A percentile compares a stretch with the other conserved stretches of the same genome.
These are phyloP conservation scores for Paramormyrops hopkinsi DNA, from an alignment of 2,797 vertebrate genomes.

Conservation along the genomic window DNA sequence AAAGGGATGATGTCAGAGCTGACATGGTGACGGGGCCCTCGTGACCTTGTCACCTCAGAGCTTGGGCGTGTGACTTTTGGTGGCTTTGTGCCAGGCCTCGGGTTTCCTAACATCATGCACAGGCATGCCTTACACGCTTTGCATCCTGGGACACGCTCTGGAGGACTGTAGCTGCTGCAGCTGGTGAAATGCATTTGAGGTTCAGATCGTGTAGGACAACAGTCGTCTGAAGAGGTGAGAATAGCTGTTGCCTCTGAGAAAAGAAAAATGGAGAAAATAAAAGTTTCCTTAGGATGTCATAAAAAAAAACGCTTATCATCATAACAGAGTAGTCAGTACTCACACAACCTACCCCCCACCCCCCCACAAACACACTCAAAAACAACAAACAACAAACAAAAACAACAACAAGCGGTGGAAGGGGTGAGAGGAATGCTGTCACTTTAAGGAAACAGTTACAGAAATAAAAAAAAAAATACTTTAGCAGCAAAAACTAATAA, in stretches of 20 bases:
- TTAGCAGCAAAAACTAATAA: slow-evolving; percentile 99
- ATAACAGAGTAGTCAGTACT: background rate
- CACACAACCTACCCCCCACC: background rate
- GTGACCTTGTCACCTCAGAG: background rate
- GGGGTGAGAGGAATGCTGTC: slow-evolving; percentile 56
- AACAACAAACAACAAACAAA: slow-evolving; percentile 21
- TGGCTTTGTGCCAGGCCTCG: background rate
- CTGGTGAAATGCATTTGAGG: background rate
- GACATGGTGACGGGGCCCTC: background rate
- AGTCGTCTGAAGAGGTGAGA: background rate
- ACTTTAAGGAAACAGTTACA: slow-evolving; percentile 99
- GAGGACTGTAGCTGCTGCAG: background rate
- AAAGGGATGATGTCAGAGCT: background rate
- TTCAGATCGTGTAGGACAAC: background rate
- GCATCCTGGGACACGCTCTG: background rate
- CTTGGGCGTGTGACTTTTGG: background rate
- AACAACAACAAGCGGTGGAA: slow-evolving; percentile 25
- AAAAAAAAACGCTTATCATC: background rate
- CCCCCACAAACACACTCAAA: slow-evolving; percentile 18
- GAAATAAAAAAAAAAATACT: slow-evolving; percentile 96
- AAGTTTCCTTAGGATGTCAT: background rate
- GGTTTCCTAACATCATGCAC: background rate
- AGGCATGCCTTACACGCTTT: background rate
- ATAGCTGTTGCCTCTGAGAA: background rate
- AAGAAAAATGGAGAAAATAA: background rate